These are phyloP conservation scores for Valencia hispanica DNA, from an alignment of 2,797 vertebrate genomes.

Conservation along the genomic window DNA sequence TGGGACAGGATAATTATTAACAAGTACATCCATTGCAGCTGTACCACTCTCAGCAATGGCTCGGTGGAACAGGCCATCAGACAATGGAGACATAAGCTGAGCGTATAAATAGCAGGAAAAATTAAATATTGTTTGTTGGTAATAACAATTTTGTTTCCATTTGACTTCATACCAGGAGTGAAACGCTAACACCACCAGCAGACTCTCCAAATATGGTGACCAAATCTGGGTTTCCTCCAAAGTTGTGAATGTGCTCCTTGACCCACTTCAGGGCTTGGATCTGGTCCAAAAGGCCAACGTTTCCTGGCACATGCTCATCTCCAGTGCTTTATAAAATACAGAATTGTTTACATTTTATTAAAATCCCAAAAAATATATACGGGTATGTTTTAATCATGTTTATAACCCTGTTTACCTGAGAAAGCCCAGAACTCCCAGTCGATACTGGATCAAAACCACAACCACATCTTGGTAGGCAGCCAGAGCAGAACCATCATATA, in stretches of 20 bases:
- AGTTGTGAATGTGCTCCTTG: conserved; percentile 81
- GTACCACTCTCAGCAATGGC: conserved; percentile 83
- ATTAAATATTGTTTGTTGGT: not conserved
- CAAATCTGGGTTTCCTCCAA: conserved; percentile 78
- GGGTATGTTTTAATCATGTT: not conserved
- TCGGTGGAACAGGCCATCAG: conserved; percentile 74
- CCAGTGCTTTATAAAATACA: conserved; percentile 70
- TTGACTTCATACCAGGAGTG: conserved; percentile 64
- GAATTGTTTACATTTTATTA: not conserved
- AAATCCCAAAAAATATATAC: not conserved
- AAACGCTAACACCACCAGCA: conserved; percentile 81
- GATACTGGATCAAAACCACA: conserved; percentile 85
- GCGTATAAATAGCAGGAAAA: conserved; percentile 12
- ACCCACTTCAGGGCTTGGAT: conserved; percentile 79
- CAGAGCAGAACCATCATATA: conserved; percentile 78
- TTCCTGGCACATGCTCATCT: conserved; percentile 76
- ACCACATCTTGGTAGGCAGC: conserved; percentile 82
- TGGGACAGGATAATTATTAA: conserved; percentile 40
- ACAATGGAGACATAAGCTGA: conserved; percentile 79
- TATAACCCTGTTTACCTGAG: conserved; percentile 76
- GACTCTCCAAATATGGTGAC: conserved; percentile 85
- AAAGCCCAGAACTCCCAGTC: conserved; percentile 84
- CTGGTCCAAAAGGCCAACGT: conserved; percentile 81
- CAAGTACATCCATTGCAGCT: conserved; percentile 34
- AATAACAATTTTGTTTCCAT: not conserved